Conservation (phyloP, 2,113 vertebrate genomes). For the Odontesthes bonariensis region DNA sequence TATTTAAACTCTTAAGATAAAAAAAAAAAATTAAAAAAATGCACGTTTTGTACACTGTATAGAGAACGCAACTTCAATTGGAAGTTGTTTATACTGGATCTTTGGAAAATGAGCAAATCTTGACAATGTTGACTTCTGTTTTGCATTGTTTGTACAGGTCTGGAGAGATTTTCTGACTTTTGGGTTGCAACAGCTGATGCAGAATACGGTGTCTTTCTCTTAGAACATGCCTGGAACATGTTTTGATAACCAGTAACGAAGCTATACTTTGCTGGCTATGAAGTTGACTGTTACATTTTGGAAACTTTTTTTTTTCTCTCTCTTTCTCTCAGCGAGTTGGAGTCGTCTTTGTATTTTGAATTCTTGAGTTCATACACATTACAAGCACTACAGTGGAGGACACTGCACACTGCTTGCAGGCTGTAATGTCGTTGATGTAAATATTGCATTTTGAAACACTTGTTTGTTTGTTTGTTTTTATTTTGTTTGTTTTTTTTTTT, state of each 20-base stretch:
- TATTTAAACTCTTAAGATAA: conserved; percentile 75
- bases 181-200: conserved; percentile 60
- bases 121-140: conserved; percentile 66
- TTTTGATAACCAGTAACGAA: conserved; percentile 79
- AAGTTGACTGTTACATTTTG: conserved; percentile 83
- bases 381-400: conserved; percentile 71
- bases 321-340: conserved; percentile 56
- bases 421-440: conserved; percentile 72
- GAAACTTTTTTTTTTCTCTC: conserved; percentile 45
- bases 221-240: conserved; percentile 73
- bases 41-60: conserved; percentile 85
- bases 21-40: conserved; percentile 40
- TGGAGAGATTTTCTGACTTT: conserved; percentile 63
- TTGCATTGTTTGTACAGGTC: conserved; percentile 74
- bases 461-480: no score
- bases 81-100: conserved; percentile 81
- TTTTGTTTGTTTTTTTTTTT: conserved; percentile 62
- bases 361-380: conserved; percentile 72
- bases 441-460: conserved; percentile 69
- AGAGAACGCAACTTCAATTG: conserved; percentile 63
- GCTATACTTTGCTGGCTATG: conserved; percentile 77
- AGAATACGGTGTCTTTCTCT: conserved; percentile 65
- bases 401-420: conserved; percentile 73
- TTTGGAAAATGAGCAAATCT: conserved; percentile 57
- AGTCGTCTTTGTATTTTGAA: conserved; percentile 68